Evolutionary conservation across 1,140 invertebrate genomes (phyloP), one percentile per base, ranked within the genome.

Genomic region (Drosophila nigromelanica): DNA sequence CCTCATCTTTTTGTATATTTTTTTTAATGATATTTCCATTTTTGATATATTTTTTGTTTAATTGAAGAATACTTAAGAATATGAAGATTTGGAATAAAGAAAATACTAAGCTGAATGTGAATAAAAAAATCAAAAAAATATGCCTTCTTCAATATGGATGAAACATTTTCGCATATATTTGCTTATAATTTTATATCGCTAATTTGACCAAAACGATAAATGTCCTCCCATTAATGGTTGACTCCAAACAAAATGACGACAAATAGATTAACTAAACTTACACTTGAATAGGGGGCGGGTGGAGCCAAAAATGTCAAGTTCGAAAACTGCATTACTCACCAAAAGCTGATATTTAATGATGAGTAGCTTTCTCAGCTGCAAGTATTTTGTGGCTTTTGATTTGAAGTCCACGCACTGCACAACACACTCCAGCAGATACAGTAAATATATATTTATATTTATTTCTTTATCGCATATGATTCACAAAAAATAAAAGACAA

Each of bases 401-500:
- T 83, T 69, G 73, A 45, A 37, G 43, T 64, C 33, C 40, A 66
- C 37, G 42, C 64, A 62, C 18, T 47, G 24, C 21, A 50, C 21
- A 43, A 37, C 14, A 35, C 12, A 12, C 43, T 52, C 15, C 7
- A 51, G 10, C 10, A 21, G 10, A 18, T 15, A 30, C 14, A 14
- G 14, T 48, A 14, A n/a, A 30, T 60, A 71, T 61, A 52, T 43
- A 39, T 56, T 40, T 40, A 40, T 67, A 59, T 75, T 50, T 69
- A 78, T 62, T 87, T 76, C 78, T 81, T 86, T 87, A 86, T 86
- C 82, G 78, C 78, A 86, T 51, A 86, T 86, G 81, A 86, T 86
- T 86, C 81, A 86, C 82, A 59, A 73, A 52, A 54, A 52, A 47
- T 62, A 59, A 43, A 60, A 21, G 15, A 48, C 21, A 51, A 51